Evolutionary conservation across 2,797 vertebrate species (phyloP).

Genomic region (Cryptoblepharus egeriae): DNA sequence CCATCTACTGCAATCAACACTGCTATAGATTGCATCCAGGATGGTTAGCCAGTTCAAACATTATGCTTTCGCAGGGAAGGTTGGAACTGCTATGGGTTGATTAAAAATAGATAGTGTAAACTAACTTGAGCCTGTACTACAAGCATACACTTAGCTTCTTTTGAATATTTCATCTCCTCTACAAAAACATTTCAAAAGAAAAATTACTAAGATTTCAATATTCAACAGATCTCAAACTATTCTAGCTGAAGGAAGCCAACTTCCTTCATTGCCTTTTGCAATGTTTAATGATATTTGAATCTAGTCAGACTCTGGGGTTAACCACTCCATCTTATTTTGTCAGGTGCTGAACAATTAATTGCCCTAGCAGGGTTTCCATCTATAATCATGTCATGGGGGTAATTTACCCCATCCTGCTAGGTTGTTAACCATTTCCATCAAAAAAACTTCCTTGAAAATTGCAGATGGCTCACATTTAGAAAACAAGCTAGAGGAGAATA

Average conservation of each 20-base stretch:
- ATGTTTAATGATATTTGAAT: conserved; percentile 12
- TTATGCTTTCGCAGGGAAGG: neutral
- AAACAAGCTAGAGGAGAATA: neutral
- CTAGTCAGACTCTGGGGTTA: conserved; percentile 42
- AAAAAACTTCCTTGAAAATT: neutral
- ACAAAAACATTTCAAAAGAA: neutral
- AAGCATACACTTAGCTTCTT: neutral
- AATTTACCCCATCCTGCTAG: conserved; percentile 61
- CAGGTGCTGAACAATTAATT: conserved; percentile 49
- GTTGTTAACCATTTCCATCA: conserved; percentile 21
- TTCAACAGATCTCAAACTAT: neutral
- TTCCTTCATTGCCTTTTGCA: conserved; percentile 23
- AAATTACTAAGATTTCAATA: neutral
- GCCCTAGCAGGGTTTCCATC: conserved; percentile 37
- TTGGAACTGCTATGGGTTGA: neutral
- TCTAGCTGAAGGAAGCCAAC: neutral
- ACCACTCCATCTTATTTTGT: conserved; percentile 45
- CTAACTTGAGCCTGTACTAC: too few relatives aligned
- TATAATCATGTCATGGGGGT: conserved; percentile 17
- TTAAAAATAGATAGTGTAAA: neutral
- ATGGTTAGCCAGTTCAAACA: neutral
- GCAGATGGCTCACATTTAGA: conserved; percentile 20
- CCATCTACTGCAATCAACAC: neutral
- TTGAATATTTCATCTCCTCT: conserved; percentile 24
- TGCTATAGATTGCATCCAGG: neutral